Base-by-base conservation (phyloP, 2,113 vertebrate genomes). In the Eulacestoma nigropectus region DNA sequence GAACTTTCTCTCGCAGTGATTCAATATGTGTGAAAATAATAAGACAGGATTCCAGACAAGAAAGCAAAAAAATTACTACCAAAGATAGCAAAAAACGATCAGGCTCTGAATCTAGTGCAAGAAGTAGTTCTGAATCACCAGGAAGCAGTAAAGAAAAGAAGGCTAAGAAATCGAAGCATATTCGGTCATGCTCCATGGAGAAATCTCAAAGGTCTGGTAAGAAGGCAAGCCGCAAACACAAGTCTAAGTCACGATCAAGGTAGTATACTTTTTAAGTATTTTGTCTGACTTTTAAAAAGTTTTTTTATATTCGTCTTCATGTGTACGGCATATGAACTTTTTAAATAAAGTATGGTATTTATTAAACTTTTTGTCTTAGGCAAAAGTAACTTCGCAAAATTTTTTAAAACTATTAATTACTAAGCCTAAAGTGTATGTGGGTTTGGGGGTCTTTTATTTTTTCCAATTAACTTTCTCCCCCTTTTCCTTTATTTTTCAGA, bases 181-280 rank as follows among this genome's bases (percentile, higher is more conserved):
- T 99, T 98, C 99, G 99, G 79, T 99, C 99, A 98, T 98, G 98
- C 97, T 99, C 99, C 96, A 90, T 98, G 99, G 99, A 99, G 98
- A 99, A 99, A 99, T 99, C 99, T 98, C 99, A 99, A 99, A 99
- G 99, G 99, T 99, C 99, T 99, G 99, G 99, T 99, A 99, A 99
- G 99, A 99, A 99, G 99, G 99, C 99, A 99, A 99, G 99, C 99
- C 99, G 99, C 99, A 99, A 99, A 99, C 99, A 99, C 99, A 99
- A 99, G 99, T 99, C 99, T 99, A 99, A 99, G 98, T 99, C 99
- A 97, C 99, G 99, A 99, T 99, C 99, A 99, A 99, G 99, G 99
- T 99, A 99, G 99, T 99, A 99, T 99, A 99, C 98, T 98, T 99
- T 99, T 99, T 97, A 98, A 97, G 95, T 98, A 97, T 98, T 97